Conservation (phyloP, 2,888 invertebrate species). For the Doris montereyensis region DNA sequence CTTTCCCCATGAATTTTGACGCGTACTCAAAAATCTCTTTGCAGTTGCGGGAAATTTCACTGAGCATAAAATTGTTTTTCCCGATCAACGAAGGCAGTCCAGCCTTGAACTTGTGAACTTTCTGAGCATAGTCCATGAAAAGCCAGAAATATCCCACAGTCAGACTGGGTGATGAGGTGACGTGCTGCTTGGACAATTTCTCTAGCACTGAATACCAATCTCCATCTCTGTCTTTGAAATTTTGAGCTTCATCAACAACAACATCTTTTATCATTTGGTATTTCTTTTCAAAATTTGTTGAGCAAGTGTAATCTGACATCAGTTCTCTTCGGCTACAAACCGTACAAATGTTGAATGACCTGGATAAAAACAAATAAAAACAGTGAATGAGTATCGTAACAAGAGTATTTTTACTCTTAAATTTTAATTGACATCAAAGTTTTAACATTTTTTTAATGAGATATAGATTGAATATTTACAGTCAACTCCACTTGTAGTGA, state of each 20-base stretch:
- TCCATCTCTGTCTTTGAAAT: slow-evolving; percentile 64
- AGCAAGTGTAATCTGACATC: slow-evolving; percentile 45
- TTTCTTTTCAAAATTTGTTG: slow-evolving; percentile 30
- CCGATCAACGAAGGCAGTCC: slow-evolving; percentile 60
- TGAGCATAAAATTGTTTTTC: slow-evolving; percentile 63
- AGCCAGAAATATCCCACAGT: slow-evolving; percentile 60
- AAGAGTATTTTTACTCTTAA: too few relatives aligned
- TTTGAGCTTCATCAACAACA: slow-evolving; percentile 62
- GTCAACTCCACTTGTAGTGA: too few relatives aligned
- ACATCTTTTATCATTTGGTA: slow-evolving; percentile 54
- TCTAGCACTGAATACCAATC: slow-evolving; percentile 59
- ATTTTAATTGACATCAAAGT: too few relatives aligned
- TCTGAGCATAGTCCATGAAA: slow-evolving; percentile 64
- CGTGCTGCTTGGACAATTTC: slow-evolving; percentile 49
- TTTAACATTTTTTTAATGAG: too few relatives aligned
- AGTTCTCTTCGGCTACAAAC: slow-evolving; percentile 54
- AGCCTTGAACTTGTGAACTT: slow-evolving; percentile 63
- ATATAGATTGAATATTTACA: too few relatives aligned
- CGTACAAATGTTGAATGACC: slow-evolving; percentile 53
- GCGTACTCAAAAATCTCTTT: slow-evolving; percentile 64
- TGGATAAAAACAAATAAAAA: too few relatives aligned
- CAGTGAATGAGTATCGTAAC: too few relatives aligned
- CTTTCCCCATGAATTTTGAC: slow-evolving; percentile 54
- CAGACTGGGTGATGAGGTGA: slow-evolving; percentile 30
- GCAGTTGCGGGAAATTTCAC: slow-evolving; percentile 60